Base-by-base conservation (phyloP, 2,113 vertebrate genomes). In the Lepus americanus region DNA sequence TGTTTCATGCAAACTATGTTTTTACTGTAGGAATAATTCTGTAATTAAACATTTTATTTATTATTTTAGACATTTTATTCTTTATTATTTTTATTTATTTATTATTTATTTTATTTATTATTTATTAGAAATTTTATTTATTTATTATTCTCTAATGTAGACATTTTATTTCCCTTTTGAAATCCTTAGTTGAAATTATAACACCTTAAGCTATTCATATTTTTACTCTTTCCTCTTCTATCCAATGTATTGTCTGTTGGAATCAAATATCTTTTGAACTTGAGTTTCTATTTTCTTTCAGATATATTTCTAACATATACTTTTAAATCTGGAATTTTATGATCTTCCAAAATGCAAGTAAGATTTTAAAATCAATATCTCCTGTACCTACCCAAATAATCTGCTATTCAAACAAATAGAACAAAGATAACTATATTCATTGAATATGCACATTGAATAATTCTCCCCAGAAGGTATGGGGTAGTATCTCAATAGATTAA, bases 161-260 rank as follows among this genome's bases (percentile, higher is more conserved):
- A 64, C 5, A 80, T 96, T 92, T 89, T 63, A 29, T 63, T 95
- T 96, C 9, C 29, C 23, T 72, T 66, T 95, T 63, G 29, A n/a
- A 86, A 66, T 17, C 1, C 0, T 73, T 78, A 31, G 4, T 31
- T 67, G 29, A 87, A 96, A 55, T 92, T 29, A 66, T 78, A 84
- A 87, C 12, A 61, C 5, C 29, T 85, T 86, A 89, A 82, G n/a
- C 3, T 5, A 76, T 77, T 55, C 70, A 33, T 20, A 74, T 61
- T 22, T 80, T 61, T 22, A 87, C 12, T 70, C 5, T 72, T 74
- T 44, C 16, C 8, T 79, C 1, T 77, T n/a, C 4, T 64, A 53
- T 4, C 23, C 9, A 76, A 20, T 67, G 12, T 79, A 90, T 8
- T 51, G 64, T 90, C 69, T 36, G 7, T 49, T 51, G 8, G 51